Conservation (phyloP, 2,113 vertebrate genomes). For the Danio rerio region GRCz12tu NC_133183.1:33349501-33350000, state of each 20-base stretch:
- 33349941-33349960: slow-evolving; percentile 36
- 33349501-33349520: too few relatives aligned
- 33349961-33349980: slow-evolving; percentile 6
- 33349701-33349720: slow-evolving; percentile 23
- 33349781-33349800: slow-evolving; percentile 21
- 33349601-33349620: background rate
- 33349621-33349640: background rate
- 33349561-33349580: background rate
- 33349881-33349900: slow-evolving; percentile 37
- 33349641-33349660: background rate
- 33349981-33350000: slow-evolving; percentile 38
- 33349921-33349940: slow-evolving; percentile 39
- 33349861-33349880: slow-evolving; percentile 9
- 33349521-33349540: too few relatives aligned
- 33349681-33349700: background rate
- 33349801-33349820: slow-evolving; percentile 34
- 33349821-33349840: background rate
- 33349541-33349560: too few relatives aligned
- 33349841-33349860: slow-evolving; percentile 40
- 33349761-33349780: slow-evolving; percentile 25
- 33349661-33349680: background rate
- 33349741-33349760: background rate
- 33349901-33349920: slow-evolving; percentile 25
- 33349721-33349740: slow-evolving; percentile 34
- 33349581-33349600: background rate